Evolutionary conservation across 2,888 invertebrate species (phyloP).

Genomic region (Urechis unicinctus): DNA sequence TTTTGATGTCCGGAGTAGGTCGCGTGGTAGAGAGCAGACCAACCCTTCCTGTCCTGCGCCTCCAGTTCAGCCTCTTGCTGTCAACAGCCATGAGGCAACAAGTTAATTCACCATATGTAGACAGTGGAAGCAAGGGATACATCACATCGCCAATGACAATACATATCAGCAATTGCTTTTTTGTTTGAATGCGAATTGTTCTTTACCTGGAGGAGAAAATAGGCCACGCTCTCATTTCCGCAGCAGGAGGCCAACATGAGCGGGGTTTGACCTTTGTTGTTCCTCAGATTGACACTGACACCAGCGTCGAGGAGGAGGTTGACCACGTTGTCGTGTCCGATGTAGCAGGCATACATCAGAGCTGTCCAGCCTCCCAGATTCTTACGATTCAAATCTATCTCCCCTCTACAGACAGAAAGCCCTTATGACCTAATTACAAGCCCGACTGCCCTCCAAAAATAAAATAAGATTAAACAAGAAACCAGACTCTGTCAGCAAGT

Average conservation of each 20-base stretch:
- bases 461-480: too few relatives aligned
- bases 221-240: conserved; percentile 52
- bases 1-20: conserved; percentile 51
- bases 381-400: conserved; percentile 31
- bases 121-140: neutral
- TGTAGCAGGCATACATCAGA: conserved; percentile 52
- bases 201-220: conserved; percentile 44
- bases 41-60: conserved; percentile 47
- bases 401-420: too few relatives aligned
- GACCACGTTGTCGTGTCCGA: conserved; percentile 50
- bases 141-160: neutral
- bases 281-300: conserved; percentile 38
- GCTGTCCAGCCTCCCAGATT: conserved; percentile 52
- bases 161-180: neutral
- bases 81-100: conserved; percentile 10
- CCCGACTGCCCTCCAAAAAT: too few relatives aligned
- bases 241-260: conserved; percentile 55
- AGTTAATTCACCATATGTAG: neutral
- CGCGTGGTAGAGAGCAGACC: conserved; percentile 52
- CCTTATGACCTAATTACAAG: too few relatives aligned
- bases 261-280: conserved; percentile 48
- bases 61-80: conserved; percentile 49
- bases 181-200: neutral
- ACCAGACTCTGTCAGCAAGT: too few relatives aligned
- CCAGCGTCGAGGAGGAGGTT: conserved; percentile 36